These are phyloP conservation scores for Stylophora pistillata DNA, from an alignment of 64 coral and sea anemone species.

Conservation along the genomic window DNA sequence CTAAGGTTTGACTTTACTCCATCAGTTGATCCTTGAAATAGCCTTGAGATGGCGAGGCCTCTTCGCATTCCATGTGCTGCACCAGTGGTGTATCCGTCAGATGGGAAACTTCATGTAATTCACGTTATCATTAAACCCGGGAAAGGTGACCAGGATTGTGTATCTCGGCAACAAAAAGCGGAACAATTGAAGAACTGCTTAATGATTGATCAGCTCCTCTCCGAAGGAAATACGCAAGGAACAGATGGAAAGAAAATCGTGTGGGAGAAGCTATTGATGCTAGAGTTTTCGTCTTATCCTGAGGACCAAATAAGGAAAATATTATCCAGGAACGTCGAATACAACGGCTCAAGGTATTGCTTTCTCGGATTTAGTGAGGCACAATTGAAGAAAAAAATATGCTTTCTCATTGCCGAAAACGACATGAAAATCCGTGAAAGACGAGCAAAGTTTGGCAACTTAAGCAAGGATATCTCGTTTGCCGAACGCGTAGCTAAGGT, in stretches of 20 bases:
- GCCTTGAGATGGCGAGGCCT: neutral
- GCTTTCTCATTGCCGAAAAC: slow-evolving; percentile 46
- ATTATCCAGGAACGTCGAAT: slow-evolving; percentile 14
- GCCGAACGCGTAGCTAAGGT: slow-evolving; percentile 43
- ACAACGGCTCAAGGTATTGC: neutral
- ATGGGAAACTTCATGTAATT: neutral
- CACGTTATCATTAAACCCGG: neutral
- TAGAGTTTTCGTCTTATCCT: slow-evolving; percentile 17
- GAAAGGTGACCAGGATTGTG: neutral
- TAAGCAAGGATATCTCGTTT: slow-evolving; percentile 23
- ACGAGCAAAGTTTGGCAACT: slow-evolving; percentile 62
- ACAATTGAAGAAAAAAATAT: slow-evolving; percentile 65
- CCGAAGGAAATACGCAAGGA: neutral
- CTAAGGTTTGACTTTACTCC: neutral
- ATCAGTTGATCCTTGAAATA: neutral
- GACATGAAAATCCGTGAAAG: slow-evolving; percentile 49
- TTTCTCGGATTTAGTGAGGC: slow-evolving; percentile 44
- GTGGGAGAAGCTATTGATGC: slow-evolving; percentile 12
- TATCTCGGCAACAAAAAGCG: neutral
- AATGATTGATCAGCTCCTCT: neutral
- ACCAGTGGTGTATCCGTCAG: neutral
- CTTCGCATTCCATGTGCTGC: neutral
- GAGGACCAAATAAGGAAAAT: neutral
- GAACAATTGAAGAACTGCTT: neutral
- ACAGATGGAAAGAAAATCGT: neutral